Base-by-base conservation (phyloP, 1,140 invertebrate genomes). In the Lerema accius region DNA sequence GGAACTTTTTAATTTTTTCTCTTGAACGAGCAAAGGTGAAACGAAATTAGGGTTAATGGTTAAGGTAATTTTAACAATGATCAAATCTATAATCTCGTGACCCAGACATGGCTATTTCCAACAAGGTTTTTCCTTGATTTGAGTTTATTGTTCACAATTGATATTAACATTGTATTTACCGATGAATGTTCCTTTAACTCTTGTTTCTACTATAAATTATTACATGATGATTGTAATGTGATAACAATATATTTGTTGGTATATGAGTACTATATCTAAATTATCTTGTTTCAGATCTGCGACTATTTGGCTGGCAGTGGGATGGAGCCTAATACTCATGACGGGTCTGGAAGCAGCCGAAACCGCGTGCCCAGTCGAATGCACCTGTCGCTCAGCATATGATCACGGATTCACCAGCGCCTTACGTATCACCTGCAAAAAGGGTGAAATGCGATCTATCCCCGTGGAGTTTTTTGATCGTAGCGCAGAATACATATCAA, bases 401-500 rank as follows among this genome's bases (percentile, higher is more conserved):
- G 65, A 76, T 39, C 56, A 35, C 1, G 81, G 82, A 43, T 65
- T 63, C 4, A 78, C 70, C 15, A 69, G 39, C 7, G 49, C 65
- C 6, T 48, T 84, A 37, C 68, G 69, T 26, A 69, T 86, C 14
- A 35, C 63, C 9, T 95, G 93, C 71, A 84, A 89, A 53, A 67
- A 89, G 60, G 95, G 95, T 6, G 92, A 93, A 26, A 92, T 95
- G 84, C 90, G 84, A 40, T 80, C 91, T 1, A 91, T 95, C 35
- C 94, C 94, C 6, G 84, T 94, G 0, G 86, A 91, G 28, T 87
- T 92, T 46, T 91, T 96, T 76, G 93, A 94, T 69, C 68, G 86
- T 0, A 91, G 92, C 46, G 94, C 94, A 9, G 91, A 95, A 82
- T 91, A 96, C 1, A 86, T 97, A 23, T 91, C 93, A 62, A 94